Base-by-base conservation (phyloP, 2,113 vertebrate genomes). In the Pseudopodoces humilis region DNA sequence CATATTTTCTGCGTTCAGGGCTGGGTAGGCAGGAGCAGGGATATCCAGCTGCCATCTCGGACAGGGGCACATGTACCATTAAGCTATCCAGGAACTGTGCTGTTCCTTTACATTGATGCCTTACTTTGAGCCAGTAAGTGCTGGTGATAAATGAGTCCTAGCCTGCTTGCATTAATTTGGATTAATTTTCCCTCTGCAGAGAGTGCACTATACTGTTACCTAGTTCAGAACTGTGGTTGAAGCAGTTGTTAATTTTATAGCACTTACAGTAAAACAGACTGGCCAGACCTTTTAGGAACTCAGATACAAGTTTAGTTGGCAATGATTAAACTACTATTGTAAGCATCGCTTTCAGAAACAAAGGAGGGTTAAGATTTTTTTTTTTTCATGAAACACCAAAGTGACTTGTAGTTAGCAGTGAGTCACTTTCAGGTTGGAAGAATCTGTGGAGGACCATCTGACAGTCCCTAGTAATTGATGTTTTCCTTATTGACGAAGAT, bases 231-330 rank as follows among this genome's bases (percentile, higher is more conserved):
- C 47, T 77, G 82, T 72, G 86, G 47, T 74, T 88, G 80, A 33
- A 93, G 72, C 52, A 83, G 64, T 71, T 93, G 71, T 90, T 94
- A 70, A 75, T 94, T 95, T 94, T 90, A 59, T 31, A 77, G 56
- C 33, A 43, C 33, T 90, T 90, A 72, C 59, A 75, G 72, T 92
- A 81, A 83, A 86, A 78, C 33, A 78, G 39, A 39, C 49, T 53
- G 62, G 30, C 10, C 69, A 79, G 63, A 47, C 82, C 33, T 87
- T 81, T 71, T 64, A 87, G 65, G 53, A 87, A n/a, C 62, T 96
- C 33, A 6, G 28, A 53, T 44, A 47, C 35, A 82, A 33, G 53
- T 85, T 76, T 56, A 41, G 31, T 33, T 75, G 74, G 41, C 49
- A 62, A 4, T 52, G 22, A 53, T 88, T 46, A 49, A 90, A 50